Evolutionary conservation across 2,888 invertebrate species (phyloP), one percentile per base, ranked within the genome.

Genomic region (Dryomyza anilis): DNA sequence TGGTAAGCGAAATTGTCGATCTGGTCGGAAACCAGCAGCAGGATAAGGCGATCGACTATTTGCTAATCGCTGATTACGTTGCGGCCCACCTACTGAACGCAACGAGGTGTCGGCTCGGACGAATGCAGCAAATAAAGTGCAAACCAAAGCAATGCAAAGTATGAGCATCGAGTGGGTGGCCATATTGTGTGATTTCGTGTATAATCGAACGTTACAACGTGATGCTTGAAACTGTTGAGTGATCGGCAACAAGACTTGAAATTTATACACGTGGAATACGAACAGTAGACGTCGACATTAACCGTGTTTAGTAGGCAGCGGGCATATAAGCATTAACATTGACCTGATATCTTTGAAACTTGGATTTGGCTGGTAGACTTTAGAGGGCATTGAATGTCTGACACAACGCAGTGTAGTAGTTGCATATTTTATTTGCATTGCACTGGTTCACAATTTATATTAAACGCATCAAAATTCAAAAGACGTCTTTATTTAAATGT

Each of bases 11-110:
- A 76, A 74, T 27, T 73, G 71, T 16, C 69, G 71, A n/a, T 70
- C 68, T 3, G 79, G 80, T 58, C 73, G 74, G 61, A 70, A 77
- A n/a, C 80, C 79, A 19, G 74, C 65, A 1, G 75, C 71, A 10
- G 76, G 73, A 67, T 76, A 76, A 3, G 73, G 71, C 19, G 70
- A 66, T 3, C 67, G 69, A n/a, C 19, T 52, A 25, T 23, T 16
- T 8, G 23, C 23, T 10, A 29, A 29, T 3, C 60, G 30, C 27
- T 73, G 71, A 50, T 72, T 73, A 7, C 74, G 75, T 25, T 76
- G 76, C 33, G 69, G 69, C 1, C 72, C n/a, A n/a, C n/a, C n/a
- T n/a, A n/a, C n/a, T n/a, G n/a, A n/a, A n/a, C n/a, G 45, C 58
- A 67, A 65, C 1, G 69, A 59, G 29, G 70, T 69, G 63, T 71